A percentile compares a stretch with the other conserved stretches of the same genome.
Evolutionary conservation across 1,140 invertebrate species (phyloP).

Genomic region (Augochlora pura): DNA sequence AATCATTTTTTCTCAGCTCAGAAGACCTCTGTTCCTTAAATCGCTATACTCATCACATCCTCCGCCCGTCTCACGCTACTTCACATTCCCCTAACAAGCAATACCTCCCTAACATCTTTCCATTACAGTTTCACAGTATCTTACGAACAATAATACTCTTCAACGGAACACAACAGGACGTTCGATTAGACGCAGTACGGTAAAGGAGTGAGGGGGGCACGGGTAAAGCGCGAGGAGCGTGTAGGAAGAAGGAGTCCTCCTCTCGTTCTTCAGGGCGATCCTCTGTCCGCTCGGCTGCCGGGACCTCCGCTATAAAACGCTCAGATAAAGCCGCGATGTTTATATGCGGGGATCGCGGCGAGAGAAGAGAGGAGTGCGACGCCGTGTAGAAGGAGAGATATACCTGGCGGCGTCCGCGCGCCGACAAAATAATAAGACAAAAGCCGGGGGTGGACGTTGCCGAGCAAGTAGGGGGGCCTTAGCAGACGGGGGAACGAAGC

Average conservation of each 20-base stretch:
- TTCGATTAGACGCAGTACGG: no score
- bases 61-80: no score
- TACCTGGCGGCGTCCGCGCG: conserved; percentile 59
- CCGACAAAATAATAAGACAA: conserved; percentile 73
- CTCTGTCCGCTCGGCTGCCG: conserved; percentile 28
- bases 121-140: no score
- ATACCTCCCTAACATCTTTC: no score
- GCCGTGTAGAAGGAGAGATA: conserved; percentile 60
- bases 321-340: conserved; percentile 74
- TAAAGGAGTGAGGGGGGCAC: no score
- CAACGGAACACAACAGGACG: no score
- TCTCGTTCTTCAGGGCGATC: conserved; percentile 43
- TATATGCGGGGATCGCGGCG: conserved; percentile 69
- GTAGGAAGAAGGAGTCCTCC: conserved; percentile 39
- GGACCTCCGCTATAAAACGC: conserved; percentile 69
- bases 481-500: background rate
- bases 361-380: conserved; percentile 53
- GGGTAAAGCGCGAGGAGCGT: conserved; percentile 33
- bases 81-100: no score
- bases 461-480: conserved; percentile 9
- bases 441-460: conserved; percentile 62
- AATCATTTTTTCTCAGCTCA: no score
- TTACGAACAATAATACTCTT: no score
- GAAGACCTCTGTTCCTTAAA: no score
- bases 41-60: no score